Percentiles rank a stretch among this genome's conserved stretches.
Conservation (phyloP, 2,113 vertebrate genomes). For the Semnornis frantzii region DNA sequence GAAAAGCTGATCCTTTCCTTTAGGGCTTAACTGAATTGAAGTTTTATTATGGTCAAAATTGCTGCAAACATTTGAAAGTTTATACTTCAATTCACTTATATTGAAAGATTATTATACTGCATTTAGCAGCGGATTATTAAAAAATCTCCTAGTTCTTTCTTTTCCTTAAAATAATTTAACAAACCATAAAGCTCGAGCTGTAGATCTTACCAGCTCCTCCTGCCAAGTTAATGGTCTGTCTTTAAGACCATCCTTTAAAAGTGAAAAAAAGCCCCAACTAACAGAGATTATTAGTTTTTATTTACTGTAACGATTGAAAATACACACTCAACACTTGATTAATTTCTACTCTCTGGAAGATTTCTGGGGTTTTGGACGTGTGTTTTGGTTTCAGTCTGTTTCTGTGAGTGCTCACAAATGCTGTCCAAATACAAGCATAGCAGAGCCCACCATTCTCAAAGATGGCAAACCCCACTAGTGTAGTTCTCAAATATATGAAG, state of each 20-base stretch:
- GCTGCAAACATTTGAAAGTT: neutral
- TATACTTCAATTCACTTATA: neutral
- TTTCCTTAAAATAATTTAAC: neutral
- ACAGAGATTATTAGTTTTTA: neutral
- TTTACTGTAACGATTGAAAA: neutral
- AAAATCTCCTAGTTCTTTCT: accelerated
- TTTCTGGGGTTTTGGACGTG: neutral
- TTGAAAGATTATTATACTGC: neutral
- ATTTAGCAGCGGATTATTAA: neutral
- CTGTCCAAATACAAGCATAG: neutral
- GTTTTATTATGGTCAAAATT: neutral
- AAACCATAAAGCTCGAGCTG: neutral
- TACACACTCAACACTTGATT: neutral
- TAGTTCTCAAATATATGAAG: neutral
- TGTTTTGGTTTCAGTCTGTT: neutral
- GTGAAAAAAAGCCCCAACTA: neutral
- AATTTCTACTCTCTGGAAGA: neutral
- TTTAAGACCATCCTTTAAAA: neutral
- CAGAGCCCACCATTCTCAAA: neutral
- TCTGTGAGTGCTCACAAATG: neutral
- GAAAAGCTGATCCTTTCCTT: neutral
- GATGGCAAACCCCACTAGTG: neutral
- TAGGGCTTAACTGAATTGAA: neutral
- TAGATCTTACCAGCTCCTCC: neutral
- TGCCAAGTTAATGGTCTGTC: neutral